These are phyloP conservation scores for Augochlorella aurata DNA, from an alignment of 2,888 invertebrate species.

Conservation along the genomic window DNA sequence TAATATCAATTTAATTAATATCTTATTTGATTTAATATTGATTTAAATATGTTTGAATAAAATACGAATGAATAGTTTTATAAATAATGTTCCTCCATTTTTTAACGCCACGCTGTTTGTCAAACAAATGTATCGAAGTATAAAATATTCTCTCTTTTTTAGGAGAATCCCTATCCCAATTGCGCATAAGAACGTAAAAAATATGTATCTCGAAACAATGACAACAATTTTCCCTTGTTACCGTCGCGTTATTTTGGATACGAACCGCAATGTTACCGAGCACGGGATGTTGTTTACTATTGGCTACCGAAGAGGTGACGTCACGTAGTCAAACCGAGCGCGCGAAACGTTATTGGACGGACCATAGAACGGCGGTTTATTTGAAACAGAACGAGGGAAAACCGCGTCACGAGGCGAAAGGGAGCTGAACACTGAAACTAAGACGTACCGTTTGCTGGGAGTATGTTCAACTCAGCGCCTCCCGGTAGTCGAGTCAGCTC, in stretches of 20 bases:
- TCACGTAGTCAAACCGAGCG: background rate
- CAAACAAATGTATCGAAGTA: background rate
- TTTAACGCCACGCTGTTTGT: background rate
- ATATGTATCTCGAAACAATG: background rate
- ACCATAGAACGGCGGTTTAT: background rate
- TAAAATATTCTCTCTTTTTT: background rate
- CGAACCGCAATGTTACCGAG: background rate
- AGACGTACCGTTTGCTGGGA: slow-evolving; percentile 80
- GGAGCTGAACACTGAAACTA: slow-evolving; percentile 42
- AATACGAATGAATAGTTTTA: slow-evolving; percentile 4
- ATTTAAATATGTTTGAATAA: too few species aligned
- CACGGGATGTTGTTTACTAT: background rate
- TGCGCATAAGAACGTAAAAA: background rate
- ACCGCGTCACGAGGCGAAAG: background rate
- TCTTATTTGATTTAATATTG: too few species aligned
- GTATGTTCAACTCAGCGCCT: slow-evolving; percentile 80
- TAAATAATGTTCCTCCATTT: background rate
- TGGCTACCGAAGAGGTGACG: background rate
- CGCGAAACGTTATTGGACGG: background rate
- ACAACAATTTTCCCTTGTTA: background rate
- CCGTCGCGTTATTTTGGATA: background rate
- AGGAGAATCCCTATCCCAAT: background rate
- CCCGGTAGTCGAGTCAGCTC: slow-evolving; percentile 81
- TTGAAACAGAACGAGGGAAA: background rate
- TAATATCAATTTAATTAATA: too few species aligned